phyloP scores from a whole-genome alignment of 2,113 vertebrate species.

The Acrocephalus kingi region DNA sequence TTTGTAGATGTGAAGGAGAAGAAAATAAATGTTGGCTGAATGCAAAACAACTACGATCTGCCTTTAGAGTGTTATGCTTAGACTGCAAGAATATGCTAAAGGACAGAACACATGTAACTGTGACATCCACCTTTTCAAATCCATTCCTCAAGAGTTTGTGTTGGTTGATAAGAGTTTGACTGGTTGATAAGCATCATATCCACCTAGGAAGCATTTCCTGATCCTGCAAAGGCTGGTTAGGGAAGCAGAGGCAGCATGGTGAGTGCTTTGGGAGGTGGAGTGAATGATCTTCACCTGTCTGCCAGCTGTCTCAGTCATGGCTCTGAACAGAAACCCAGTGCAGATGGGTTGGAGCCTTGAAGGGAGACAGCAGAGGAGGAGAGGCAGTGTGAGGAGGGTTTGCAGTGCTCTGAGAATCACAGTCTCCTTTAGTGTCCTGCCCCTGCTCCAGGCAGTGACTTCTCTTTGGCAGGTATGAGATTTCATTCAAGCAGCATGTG shows the following conservation, averaged over 20 bases:
- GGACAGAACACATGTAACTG: neutral
- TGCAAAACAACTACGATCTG: neutral
- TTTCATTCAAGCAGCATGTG: constrained; percentile 88
- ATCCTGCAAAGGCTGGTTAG: neutral
- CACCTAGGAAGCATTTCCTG: neutral
- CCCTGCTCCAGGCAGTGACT: neutral
- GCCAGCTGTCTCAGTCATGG: neutral
- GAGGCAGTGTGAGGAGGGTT: neutral
- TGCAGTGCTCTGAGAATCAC: neutral
- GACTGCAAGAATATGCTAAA: neutral
- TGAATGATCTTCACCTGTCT: neutral
- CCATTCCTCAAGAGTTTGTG: neutral
- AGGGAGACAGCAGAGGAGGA: neutral
- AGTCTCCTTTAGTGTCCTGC: neutral
- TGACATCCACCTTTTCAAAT: neutral
- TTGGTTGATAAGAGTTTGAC: neutral
- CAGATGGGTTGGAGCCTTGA: neutral
- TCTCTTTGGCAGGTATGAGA: constrained; percentile 81
- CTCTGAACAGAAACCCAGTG: neutral
- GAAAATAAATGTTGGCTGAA: neutral
- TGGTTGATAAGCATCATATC: neutral
- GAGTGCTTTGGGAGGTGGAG: neutral
- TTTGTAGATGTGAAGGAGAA: neutral
- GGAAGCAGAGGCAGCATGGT: neutral
- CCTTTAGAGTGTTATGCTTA: neutral